Conservation (phyloP, 2,888 invertebrate genomes). For the Cataglyphis albicans region DNA sequence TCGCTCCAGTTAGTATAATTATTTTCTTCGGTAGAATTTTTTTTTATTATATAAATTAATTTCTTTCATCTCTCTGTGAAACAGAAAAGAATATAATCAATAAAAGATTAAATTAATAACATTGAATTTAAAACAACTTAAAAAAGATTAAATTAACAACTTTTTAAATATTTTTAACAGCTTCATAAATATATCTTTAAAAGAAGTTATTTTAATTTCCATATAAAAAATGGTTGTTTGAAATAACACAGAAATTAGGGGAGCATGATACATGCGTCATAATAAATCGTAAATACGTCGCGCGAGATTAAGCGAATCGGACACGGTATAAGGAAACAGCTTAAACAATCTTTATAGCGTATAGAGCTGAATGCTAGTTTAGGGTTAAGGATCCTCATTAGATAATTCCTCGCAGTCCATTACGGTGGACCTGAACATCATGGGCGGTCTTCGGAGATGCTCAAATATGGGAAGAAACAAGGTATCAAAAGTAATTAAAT, state of each 20-base stretch:
- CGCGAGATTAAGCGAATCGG: constrained; percentile 19
- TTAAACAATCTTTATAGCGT: constrained; percentile 60
- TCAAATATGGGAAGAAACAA: constrained; percentile 53
- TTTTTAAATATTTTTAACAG: not conserved
- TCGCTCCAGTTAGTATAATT: not conserved
- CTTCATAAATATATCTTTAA: not conserved
- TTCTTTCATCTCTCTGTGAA: not conserved
- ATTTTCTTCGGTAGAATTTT: not conserved
- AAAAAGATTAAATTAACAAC: not conserved
- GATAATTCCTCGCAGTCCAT: constrained; percentile 68
- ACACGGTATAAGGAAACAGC: constrained; percentile 59
- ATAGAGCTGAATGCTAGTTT: constrained; percentile 64
- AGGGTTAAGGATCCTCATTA: constrained; percentile 69
- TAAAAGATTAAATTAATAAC: not conserved
- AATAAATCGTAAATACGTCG: constrained; percentile 1
- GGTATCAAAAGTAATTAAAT: constrained; percentile 67
- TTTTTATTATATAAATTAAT: constrained; percentile 15
- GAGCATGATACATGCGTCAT: not conserved
- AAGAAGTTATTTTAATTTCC: not conserved
- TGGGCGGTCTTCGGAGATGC: constrained; percentile 68
- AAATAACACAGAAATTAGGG: not conserved
- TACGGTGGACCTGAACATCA: constrained; percentile 59
- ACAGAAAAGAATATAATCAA: not conserved
- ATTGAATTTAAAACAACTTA: not conserved
- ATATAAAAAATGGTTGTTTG: not conserved